Evolutionary conservation across 2,113 vertebrate species (phyloP).

Genomic region (Xiphophorus maculatus): DNA sequence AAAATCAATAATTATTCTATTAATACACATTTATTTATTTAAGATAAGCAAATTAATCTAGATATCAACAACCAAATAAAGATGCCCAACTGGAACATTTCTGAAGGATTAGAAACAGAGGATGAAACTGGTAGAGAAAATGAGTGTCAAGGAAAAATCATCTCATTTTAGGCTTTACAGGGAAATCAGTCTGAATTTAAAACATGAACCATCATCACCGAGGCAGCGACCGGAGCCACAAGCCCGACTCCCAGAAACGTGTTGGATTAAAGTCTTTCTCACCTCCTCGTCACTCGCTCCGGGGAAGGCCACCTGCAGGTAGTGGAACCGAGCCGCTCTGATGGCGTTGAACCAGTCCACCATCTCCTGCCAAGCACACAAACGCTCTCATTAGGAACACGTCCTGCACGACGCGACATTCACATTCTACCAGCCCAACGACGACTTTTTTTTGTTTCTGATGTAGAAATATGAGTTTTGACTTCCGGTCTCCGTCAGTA

Average conservation of each 20-base stretch:
- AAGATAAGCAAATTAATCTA: no score
- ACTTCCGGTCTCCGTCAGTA: slow-evolving; percentile 26
- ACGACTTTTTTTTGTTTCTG: not conserved
- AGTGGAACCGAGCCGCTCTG: slow-evolving; percentile 93
- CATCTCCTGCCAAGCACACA: slow-evolving; percentile 82
- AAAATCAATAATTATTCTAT: no score
- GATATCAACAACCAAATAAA: no score
- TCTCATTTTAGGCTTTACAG: no score
- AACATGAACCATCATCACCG: no score
- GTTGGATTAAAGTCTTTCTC: slow-evolving; percentile 56
- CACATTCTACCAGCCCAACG: not conserved
- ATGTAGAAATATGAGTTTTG: not conserved
- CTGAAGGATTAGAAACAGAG: no score
- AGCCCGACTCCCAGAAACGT: not conserved
- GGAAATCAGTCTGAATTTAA: no score
- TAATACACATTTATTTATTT: no score
- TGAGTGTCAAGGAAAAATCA: no score
- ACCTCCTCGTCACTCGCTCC: slow-evolving; percentile 90
- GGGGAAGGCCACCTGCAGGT: slow-evolving; percentile 95
- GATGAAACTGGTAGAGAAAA: no score
- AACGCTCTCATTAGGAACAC: not conserved
- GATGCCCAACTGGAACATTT: no score
- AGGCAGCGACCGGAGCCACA: not conserved
- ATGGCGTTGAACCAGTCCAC: slow-evolving; percentile 98
- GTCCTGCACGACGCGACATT: not conserved